Evolutionary conservation across 2,888 invertebrate species (phyloP), one percentile per base, ranked within the genome.

Genomic region (Metallyticus violacea): DNA sequence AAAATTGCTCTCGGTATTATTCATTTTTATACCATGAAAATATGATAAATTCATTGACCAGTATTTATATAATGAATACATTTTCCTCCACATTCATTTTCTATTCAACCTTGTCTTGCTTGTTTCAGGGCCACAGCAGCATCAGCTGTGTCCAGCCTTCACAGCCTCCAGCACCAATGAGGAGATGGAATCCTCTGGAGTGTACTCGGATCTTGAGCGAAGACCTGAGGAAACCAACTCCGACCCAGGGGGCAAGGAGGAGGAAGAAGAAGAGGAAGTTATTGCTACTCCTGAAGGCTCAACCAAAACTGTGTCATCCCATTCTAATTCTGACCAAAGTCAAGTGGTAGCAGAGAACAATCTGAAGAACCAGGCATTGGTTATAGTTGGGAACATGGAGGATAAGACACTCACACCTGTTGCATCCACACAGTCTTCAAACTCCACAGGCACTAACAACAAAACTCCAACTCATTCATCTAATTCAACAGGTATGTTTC

Each of bases 161-260:
- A 91, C 91, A 93, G n/a, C 91, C 92, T 87, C 93, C 93, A 62
- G 40, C 7, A 90, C 93, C 92, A 29, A 94, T 88, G 97, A 97
- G 91, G 97, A 97, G 90, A 97, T 97, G 97, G 97, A 97, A 91
- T 97, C 97, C 0, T 97, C 97, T 90, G 97, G 97, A 0, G 96
- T 97, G 83, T 97, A 97, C 90, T 97, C 97, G 0, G 97, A 97
- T 91, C 94, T 97, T 88, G 97, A 97, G 91, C 96, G 95, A 89
- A 94, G 95, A 79, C 95, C 95, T 86, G 96, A 96, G 89, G 93
- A 94, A 87, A 86, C 89, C 85, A 83, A 88, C 87, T 87, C 89
- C 86, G 87, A 89, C 90, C 15, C 22, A 15, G 40, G 40, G 4
- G 77, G 90, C 30, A 77, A 79, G 76, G 81, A 76, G 29, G 77